These are phyloP conservation scores for Anoplius nigerrimus DNA, from an alignment of 2,888 invertebrate genomes.

Conservation along the genomic window DNA sequence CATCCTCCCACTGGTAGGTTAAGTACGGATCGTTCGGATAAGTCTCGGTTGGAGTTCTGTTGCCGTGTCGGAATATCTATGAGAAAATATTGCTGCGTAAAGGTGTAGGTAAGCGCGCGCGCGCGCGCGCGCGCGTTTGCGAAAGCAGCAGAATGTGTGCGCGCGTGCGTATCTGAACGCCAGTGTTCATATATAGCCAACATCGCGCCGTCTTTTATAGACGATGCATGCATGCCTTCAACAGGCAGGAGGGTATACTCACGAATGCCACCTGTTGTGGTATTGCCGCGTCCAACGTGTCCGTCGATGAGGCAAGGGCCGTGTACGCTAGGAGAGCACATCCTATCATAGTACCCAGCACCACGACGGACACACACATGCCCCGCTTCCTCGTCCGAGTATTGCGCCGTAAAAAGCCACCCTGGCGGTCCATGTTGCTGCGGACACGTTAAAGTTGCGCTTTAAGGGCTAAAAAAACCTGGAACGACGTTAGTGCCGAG, in stretches of 20 bases:
- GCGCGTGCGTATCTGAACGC: too few relatives aligned
- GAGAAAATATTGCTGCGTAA: slow-evolving; percentile 48
- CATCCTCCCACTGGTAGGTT: slow-evolving; percentile 87
- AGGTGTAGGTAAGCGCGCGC: not conserved
- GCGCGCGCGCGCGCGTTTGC: too few relatives aligned
- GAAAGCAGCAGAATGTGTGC: too few relatives aligned
- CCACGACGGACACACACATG: slow-evolving; percentile 52
- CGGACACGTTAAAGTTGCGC: not conserved
- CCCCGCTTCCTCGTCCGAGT: slow-evolving; percentile 52
- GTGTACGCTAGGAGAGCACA: slow-evolving; percentile 59
- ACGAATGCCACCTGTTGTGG: slow-evolving; percentile 62
- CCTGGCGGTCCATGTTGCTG: slow-evolving; percentile 53
- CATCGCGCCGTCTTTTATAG: too few relatives aligned
- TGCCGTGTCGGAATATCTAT: slow-evolving; percentile 89
- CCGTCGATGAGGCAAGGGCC: slow-evolving; percentile 52
- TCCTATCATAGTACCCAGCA: slow-evolving; percentile 59
- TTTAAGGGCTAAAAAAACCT: not conserved
- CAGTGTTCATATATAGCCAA: too few relatives aligned
- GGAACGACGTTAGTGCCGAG: slow-evolving; percentile 1
- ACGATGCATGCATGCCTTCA: too few relatives aligned
- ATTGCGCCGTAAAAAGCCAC: slow-evolving; percentile 43
- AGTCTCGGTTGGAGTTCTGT: slow-evolving; percentile 84
- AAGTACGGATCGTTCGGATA: slow-evolving; percentile 89
- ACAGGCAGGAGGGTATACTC: slow-evolving; percentile 48
- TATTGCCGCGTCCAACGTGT: slow-evolving; percentile 29